phyloP scores from a whole-genome alignment of 1,140 invertebrate species.

The Camponotus floridanus region DNA sequence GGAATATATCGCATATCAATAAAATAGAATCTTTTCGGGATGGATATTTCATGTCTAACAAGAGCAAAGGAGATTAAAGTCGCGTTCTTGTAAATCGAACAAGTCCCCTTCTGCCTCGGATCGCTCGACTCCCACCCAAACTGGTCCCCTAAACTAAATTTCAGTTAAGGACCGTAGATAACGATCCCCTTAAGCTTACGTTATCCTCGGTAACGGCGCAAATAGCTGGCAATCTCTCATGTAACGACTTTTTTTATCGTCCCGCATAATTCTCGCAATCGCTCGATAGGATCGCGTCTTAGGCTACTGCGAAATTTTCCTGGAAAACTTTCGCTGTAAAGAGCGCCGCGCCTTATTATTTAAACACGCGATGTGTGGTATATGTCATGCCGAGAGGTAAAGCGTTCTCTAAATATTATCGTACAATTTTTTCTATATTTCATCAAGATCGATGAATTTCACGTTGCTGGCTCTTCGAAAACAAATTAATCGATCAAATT shows the following conservation, averaged over 20 bases:
- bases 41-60: slow-evolving; percentile 36
- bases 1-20: not conserved
- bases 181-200: slow-evolving; percentile 53
- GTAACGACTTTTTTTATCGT: slow-evolving; percentile 25
- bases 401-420: not conserved
- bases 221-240: slow-evolving; percentile 42
- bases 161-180: slow-evolving; percentile 53
- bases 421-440: not conserved
- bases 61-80: slow-evolving; percentile 28
- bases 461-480: not conserved
- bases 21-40: slow-evolving; percentile 5
- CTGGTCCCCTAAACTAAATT: slow-evolving; percentile 49
- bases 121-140: slow-evolving; percentile 38
- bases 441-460: not conserved
- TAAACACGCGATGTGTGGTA: not conserved
- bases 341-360: too few relatives aligned
- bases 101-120: slow-evolving; percentile 29
- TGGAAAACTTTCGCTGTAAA: slow-evolving; percentile 7
- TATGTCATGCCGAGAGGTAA: not conserved
- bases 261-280: not conserved
- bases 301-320: slow-evolving; percentile 22
- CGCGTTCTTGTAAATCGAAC: slow-evolving; percentile 39
- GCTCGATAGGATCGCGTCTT: not conserved
- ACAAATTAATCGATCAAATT: not conserved
- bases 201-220: slow-evolving; percentile 47